phyloP scores from a whole-genome alignment of 2,797 vertebrate genomes.

The Cryptoprocta ferox region DNA sequence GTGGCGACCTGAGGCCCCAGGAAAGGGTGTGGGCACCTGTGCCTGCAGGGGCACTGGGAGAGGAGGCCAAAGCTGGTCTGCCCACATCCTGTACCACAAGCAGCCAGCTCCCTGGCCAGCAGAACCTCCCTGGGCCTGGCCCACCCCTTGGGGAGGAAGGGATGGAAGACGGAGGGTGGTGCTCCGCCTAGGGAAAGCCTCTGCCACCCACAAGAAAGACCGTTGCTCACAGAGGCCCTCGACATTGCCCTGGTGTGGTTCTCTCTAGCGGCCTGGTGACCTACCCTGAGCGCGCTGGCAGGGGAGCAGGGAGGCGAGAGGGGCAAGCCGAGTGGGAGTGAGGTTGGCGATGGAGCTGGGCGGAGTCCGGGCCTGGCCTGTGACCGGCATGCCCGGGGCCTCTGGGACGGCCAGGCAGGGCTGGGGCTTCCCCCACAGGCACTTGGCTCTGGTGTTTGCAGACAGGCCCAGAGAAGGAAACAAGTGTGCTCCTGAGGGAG shows the following conservation, averaged over 20 bases:
- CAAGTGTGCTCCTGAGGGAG: background rate
- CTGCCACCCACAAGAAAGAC: background rate
- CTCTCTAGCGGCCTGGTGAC: background rate
- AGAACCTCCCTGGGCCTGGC: background rate
- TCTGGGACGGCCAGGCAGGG: background rate
- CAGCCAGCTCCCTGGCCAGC: background rate
- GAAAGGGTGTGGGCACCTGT: background rate
- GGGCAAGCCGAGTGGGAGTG: background rate
- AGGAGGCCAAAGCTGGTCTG: background rate
- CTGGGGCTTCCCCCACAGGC: background rate
- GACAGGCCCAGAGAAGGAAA: background rate
- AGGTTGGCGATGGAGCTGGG: background rate
- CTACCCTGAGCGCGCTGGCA: accelerated
- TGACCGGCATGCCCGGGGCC: background rate
- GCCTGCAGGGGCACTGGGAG: background rate
- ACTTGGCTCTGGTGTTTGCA: background rate
- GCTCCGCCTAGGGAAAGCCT: background rate
- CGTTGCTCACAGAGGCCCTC: background rate
- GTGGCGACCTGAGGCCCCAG: background rate
- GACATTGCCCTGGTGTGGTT: background rate
- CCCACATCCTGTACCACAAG: too few relatives aligned
- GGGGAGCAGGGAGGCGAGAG: background rate
- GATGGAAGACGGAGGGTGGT: background rate
- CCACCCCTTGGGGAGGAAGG: background rate
- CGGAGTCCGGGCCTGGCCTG: too few relatives aligned